phyloP scores from a whole-genome alignment of 2,113 vertebrate genomes.

The Tachuris rubrigastra region DNA sequence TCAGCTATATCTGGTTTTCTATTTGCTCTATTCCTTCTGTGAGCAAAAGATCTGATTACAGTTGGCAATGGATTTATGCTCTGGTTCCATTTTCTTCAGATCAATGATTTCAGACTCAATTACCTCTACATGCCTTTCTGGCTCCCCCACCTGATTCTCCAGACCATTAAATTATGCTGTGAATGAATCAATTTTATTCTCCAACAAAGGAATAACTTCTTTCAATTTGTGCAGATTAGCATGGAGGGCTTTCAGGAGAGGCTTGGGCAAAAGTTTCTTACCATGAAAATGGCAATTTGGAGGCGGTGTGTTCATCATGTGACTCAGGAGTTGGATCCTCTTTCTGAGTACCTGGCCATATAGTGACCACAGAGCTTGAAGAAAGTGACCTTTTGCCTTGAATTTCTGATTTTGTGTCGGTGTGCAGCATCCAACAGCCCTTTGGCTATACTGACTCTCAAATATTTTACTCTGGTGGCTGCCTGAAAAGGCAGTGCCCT shows the following conservation, averaged over 20 bases:
- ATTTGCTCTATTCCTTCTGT: neutral
- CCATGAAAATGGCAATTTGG: neutral
- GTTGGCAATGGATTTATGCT: conserved; percentile 9
- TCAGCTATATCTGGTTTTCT: neutral
- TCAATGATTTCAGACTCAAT: conserved; percentile 49
- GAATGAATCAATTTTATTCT: conserved; percentile 48
- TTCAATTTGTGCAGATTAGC: conserved; percentile 52
- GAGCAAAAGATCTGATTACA: conserved; percentile 21
- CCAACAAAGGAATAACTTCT: conserved; percentile 33
- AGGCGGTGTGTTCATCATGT: neutral
- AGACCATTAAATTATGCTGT: conserved; percentile 45
- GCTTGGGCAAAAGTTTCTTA: neutral
- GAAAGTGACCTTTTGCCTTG: neutral
- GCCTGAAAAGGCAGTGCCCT: neutral
- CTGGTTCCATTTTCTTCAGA: conserved; percentile 43
- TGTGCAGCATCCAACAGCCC: neutral
- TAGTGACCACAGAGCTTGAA: neutral
- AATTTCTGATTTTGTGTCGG: neutral
- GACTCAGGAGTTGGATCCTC: neutral
- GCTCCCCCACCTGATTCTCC: conserved; percentile 27
- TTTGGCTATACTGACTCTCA: neutral
- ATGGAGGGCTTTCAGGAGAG: conserved; percentile 24
- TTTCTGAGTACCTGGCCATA: neutral
- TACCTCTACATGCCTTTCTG: conserved; percentile 2
- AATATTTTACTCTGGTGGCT: neutral